A percentile compares a stretch with the other conserved stretches of the same genome.
Evolutionary conservation across 2,113 vertebrate species (phyloP).

Genomic region (Neodontobutis hainanensis): DNA sequence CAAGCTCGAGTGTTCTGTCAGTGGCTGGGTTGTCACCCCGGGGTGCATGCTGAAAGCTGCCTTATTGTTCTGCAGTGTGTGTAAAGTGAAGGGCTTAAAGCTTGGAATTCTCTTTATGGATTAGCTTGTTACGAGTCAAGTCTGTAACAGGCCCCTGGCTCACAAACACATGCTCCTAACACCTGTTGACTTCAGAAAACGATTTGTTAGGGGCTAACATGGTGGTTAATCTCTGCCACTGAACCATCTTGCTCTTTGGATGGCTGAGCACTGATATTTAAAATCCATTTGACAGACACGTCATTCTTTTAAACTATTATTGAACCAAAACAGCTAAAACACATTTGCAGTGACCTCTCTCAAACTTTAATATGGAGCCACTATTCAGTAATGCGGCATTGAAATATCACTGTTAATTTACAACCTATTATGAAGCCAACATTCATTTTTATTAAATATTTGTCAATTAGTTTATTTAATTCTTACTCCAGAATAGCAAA

Average conservation of each 20-base stretch:
- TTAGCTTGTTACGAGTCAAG: constrained; percentile 24
- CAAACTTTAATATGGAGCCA: no score
- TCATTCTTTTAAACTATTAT: background rate
- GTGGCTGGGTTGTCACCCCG: constrained; percentile 25
- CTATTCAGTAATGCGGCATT: no score
- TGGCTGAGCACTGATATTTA: background rate
- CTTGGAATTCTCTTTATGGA: constrained; percentile 15
- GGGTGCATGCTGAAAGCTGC: constrained; percentile 17
- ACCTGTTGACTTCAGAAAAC: constrained; percentile 24
- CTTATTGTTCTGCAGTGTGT: constrained; percentile 29
- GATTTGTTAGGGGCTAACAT: background rate
- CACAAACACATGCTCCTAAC: no score
- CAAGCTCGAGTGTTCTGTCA: no score
- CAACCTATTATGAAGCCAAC: no score
- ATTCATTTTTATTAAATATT: no score
- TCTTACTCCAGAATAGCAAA: no score
- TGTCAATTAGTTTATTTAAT: no score
- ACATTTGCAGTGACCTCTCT: background rate
- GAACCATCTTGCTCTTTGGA: background rate
- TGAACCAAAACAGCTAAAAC: no score
- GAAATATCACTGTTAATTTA: no score
- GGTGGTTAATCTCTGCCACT: constrained; percentile 10
- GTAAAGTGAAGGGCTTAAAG: constrained; percentile 12
- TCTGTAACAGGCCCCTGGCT: constrained; percentile 22
- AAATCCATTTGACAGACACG: background rate